Base-by-base conservation (phyloP, 1,140 invertebrate genomes). In the Eriocheir sinensis region DNA sequence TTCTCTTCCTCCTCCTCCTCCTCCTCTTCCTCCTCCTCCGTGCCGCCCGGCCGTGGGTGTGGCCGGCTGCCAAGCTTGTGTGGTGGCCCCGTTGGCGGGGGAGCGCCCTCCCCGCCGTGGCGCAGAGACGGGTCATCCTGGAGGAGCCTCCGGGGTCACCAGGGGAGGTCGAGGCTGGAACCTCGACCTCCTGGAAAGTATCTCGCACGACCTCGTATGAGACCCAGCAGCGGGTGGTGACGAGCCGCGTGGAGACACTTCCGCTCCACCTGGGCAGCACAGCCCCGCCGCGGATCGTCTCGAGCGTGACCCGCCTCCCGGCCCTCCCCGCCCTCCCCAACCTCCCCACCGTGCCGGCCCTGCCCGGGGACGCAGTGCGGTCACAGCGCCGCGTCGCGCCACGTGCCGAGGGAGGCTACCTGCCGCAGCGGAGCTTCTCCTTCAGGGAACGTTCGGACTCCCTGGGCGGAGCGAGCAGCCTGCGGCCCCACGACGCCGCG, bases 401-500 rank as follows among this genome's bases (percentile, higher is more conserved):
- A 15, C 89, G 93, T 27, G 53, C 72, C 41, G 89, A 91, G 79
- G 88, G 41, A n/a, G 48, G 30, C 4, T 34, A 72, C 79, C 15
- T 89, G 9, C 89, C 34, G 81, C 89, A 91, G 48, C 93, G 93
- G 48, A 94, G 89, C 89, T 94, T 88, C 89, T 91, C 93, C 89
- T 91, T 94, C 89, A 94, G 89, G 93, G 93, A 94, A 85, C 72
- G 89, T 38, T 94, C 93, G 17, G 93, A 94, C 41, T 94, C 89
- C 8, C 72, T 91, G 34, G 89, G 93, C 32, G 89, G 89, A 32
- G 38, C 89, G 30, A 40, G 79, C 34, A 53, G 36, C 48, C 72
- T 91, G 60, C 93, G 81, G 60, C 91, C 40, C n/a, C 60, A 95
- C 44, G 86, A n/a, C 48, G 40, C 48, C 60, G 36, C 38, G 21